Percentiles rank a stretch among this genome's conserved stretches.
Conservation (phyloP, 2,113 vertebrate genomes). For the Vanacampus margaritifer region DNA sequence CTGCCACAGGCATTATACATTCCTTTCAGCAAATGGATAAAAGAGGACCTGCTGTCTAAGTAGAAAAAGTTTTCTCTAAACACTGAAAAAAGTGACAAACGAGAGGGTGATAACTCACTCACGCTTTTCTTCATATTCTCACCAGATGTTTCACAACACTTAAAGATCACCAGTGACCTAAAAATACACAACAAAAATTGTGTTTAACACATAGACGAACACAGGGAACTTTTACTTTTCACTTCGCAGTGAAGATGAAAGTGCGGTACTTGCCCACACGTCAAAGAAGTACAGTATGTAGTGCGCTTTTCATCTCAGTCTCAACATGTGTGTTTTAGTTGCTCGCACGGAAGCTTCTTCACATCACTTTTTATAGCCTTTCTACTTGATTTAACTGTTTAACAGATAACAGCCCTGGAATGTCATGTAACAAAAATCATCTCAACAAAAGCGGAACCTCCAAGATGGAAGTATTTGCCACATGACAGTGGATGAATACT, state of each 20-base stretch:
- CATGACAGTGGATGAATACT: too few species aligned
- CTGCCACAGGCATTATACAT: conserved; percentile 36
- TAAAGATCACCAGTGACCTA: not conserved
- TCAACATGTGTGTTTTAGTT: conserved; percentile 39
- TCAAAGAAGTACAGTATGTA: conserved; percentile 17
- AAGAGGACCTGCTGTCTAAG: conserved; percentile 2
- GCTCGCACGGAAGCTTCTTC: conserved; percentile 29
- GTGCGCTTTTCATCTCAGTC: conserved; percentile 7
- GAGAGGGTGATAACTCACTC: not conserved
- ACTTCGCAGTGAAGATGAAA: not conserved
- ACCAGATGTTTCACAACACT: not conserved
- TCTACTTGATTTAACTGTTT: conserved; percentile 38
- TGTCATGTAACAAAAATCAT: conserved; percentile 26
- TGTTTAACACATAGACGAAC: not conserved
- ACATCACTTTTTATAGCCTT: conserved; percentile 35
- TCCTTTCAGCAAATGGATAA: conserved; percentile 16
- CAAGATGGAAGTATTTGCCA: too few species aligned
- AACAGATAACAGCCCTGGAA: conserved; percentile 32
- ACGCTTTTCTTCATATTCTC: not conserved
- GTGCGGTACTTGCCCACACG: not conserved
- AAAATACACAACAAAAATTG: not conserved
- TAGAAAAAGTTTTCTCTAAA: conserved; percentile 18
- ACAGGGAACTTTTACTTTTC: too few species aligned
- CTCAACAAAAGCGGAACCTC: conserved; percentile 7
- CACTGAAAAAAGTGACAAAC: conserved; percentile 18